Evolutionary conservation across 2,113 vertebrate genomes (phyloP).

Genomic region (Cynoglossus semilaevis): DNA sequence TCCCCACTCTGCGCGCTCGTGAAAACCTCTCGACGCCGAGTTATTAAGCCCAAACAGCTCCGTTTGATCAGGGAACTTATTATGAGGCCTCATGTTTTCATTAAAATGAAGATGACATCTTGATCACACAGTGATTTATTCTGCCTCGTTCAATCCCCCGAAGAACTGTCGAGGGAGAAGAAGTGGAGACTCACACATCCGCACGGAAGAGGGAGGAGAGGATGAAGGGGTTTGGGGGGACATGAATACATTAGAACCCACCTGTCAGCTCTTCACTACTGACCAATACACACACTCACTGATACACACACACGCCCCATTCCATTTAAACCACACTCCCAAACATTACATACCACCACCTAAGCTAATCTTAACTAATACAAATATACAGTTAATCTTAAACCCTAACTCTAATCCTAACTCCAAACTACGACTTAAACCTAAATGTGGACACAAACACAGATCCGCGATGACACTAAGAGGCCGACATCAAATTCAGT

Average conservation of each 20-base stretch:
- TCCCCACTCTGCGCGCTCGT: conserved; percentile 15
- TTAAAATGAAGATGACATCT: conserved; percentile 71
- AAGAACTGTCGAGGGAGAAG: conserved; percentile 51
- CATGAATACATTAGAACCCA: conserved; percentile 64
- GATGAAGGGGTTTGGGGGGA: conserved; percentile 40
- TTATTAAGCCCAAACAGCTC: conserved; percentile 49
- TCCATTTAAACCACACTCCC: conserved; percentile 26
- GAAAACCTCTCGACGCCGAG: conserved; percentile 41
- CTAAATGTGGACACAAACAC: too few relatives aligned
- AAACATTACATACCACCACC: too few relatives aligned
- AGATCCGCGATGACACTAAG: too few relatives aligned
- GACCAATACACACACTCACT: conserved; percentile 46
- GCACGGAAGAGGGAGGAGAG: conserved; percentile 15
- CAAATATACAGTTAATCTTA: too few relatives aligned
- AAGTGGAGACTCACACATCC: conserved; percentile 19
- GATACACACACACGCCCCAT: too few relatives aligned
- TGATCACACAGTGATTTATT: conserved; percentile 70
- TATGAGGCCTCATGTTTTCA: conserved; percentile 70
- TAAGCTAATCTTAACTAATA: too few relatives aligned
- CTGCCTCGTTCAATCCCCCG: conserved; percentile 60
- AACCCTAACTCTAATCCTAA: too few relatives aligned
- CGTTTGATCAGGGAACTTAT: conserved; percentile 63
- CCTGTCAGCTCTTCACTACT: conserved; percentile 59
- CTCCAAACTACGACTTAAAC: too few relatives aligned
- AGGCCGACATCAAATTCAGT: too few relatives aligned